Conservation (phyloP, 2,888 invertebrate genomes). For the Tetanocera ferruginea region DNA sequence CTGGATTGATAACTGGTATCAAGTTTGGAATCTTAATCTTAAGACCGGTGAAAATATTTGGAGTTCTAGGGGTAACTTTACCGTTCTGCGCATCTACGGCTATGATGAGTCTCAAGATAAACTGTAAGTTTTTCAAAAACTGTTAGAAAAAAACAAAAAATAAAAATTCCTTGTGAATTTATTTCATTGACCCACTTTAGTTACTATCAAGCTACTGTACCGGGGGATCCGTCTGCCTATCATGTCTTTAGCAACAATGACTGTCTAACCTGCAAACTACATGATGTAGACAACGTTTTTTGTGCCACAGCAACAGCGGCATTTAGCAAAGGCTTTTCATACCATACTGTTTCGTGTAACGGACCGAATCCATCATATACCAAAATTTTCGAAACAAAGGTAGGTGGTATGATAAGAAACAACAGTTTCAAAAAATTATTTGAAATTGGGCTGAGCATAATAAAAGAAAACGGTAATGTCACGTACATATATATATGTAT, state of each 20-base stretch:
- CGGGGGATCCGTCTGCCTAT: conserved; percentile 76
- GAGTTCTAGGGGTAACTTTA: conserved; percentile 71
- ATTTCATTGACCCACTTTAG: conserved; percentile 68
- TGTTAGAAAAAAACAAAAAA: too few relatives aligned
- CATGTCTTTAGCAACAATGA: conserved; percentile 75
- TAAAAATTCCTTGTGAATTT: background rate
- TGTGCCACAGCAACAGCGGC: conserved; percentile 75
- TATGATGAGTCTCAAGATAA: conserved; percentile 75
- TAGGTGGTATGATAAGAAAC: conserved; percentile 48
- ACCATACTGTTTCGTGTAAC: conserved; percentile 78
- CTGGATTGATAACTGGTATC: conserved; percentile 71
- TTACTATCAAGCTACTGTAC: conserved; percentile 79
- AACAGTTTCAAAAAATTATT: background rate
- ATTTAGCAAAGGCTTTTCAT: conserved; percentile 75
- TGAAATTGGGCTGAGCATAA: too few relatives aligned
- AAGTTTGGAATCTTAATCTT: conserved; percentile 67
- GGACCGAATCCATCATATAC: conserved; percentile 77
- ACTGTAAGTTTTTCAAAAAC: conserved; percentile 69
- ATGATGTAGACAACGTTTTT: conserved; percentile 72
- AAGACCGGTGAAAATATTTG: conserved; percentile 60
- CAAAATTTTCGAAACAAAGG: conserved; percentile 72
- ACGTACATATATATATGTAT: too few relatives aligned
- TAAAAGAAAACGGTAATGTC: too few relatives aligned
- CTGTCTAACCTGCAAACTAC: conserved; percentile 80
- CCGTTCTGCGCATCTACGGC: conserved; percentile 74